Evolutionary conservation across 2,888 invertebrate species (phyloP).

Genomic region (Buathra laborator): DNA sequence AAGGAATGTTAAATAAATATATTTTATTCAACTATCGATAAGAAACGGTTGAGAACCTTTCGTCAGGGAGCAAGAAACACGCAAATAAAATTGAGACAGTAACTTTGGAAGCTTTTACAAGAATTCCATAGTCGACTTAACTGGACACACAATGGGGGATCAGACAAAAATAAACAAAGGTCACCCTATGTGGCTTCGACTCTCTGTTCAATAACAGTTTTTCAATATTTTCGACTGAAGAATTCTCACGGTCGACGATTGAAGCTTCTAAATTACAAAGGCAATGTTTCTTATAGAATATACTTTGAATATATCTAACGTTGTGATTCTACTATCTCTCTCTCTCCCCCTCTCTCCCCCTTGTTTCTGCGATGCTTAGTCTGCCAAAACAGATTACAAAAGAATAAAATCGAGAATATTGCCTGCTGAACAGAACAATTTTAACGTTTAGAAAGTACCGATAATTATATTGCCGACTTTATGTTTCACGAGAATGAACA

Average conservation of each 20-base stretch:
- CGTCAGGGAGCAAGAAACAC: background rate
- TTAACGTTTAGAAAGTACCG: background rate
- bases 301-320: background rate
- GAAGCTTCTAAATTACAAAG: slow-evolving; percentile 3
- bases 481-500: background rate
- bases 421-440: background rate
- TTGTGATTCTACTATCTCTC: background rate
- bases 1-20: background rate
- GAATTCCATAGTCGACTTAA: slow-evolving; percentile 6
- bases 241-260: slow-evolving; percentile 34
- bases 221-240: slow-evolving; percentile 59
- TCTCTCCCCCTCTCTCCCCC: background rate
- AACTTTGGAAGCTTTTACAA: background rate
- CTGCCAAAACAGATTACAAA: background rate
- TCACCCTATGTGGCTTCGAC: slow-evolving; percentile 38
- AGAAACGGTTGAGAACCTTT: background rate
- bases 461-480: background rate
- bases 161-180: slow-evolving; percentile 61
- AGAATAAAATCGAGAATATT: background rate
- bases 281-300: background rate
- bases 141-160: slow-evolving; percentile 28
- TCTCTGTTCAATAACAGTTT: slow-evolving; percentile 44
- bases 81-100: slow-evolving; percentile 13
- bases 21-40: background rate
- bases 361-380: background rate